A percentile compares a stretch with the other conserved stretches of the same genome.
Conservation (phyloP, 2,888 invertebrate genomes). For the Pandemis cinnamomeana region DNA sequence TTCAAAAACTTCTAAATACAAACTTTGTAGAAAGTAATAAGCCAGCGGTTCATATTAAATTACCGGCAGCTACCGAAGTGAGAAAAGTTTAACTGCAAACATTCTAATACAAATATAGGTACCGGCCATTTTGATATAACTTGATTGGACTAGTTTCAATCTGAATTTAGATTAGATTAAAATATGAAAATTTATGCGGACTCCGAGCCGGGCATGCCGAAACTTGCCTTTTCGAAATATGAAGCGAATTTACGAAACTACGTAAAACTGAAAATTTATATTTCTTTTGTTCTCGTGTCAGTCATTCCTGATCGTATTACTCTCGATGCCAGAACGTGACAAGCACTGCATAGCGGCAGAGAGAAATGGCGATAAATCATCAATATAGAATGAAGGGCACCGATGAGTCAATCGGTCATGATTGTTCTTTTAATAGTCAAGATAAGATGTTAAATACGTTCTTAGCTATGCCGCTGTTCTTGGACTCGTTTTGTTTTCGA, state of each 20-base stretch:
- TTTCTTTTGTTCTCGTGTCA: not conserved
- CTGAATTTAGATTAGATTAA: conserved; percentile 15
- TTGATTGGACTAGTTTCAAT: conserved; percentile 10
- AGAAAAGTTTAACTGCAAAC: not conserved
- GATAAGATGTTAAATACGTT: too few relatives aligned
- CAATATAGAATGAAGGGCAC: too few relatives aligned
- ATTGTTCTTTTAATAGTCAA: too few relatives aligned
- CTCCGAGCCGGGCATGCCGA: not conserved
- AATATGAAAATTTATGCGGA: conserved; percentile 17
- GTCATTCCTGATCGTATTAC: not conserved
- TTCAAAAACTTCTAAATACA: too few relatives aligned
- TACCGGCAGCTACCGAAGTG: not conserved
- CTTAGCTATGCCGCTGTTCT: too few relatives aligned
- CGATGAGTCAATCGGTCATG: too few relatives aligned
- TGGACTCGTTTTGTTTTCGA: too few relatives aligned
- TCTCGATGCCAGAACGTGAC: too few relatives aligned
- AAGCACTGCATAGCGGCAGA: too few relatives aligned
- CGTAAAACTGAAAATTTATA: not conserved
- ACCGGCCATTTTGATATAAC: conserved; percentile 16
- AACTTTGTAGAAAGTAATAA: not conserved
- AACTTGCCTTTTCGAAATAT: conserved; percentile 1
- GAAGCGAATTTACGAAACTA: not conserved
- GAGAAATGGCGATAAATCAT: too few relatives aligned
- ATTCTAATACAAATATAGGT: conserved; percentile 20
- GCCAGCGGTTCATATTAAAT: not conserved